Percentiles rank a stretch among this genome's conserved stretches.
These are phyloP conservation scores for Aphelocoma coerulescens DNA, from an alignment of 2,113 vertebrate species.

Conservation along the genomic window DNA sequence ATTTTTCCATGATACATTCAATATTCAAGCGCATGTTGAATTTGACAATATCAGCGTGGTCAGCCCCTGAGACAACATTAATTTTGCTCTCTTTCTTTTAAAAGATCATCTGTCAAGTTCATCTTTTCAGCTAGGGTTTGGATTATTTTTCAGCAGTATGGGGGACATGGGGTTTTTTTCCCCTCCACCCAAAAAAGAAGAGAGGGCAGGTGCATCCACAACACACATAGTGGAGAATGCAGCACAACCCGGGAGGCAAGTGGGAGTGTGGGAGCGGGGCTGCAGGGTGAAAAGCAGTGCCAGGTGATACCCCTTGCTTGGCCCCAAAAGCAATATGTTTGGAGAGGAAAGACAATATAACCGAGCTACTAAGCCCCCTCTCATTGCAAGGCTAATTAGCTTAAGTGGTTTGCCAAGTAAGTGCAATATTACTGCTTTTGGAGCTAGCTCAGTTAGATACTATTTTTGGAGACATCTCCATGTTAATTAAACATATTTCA, in stretches of 20 bases:
- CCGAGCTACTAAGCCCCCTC: slow-evolving; percentile 9
- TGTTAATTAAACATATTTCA: slow-evolving; percentile 59
- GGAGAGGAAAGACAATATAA: slow-evolving; percentile 25
- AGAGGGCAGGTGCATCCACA: background rate
- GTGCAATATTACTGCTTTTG: slow-evolving; percentile 53
- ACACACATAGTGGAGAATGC: background rate
- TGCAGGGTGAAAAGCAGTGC: background rate
- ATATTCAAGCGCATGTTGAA: background rate
- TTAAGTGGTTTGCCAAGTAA: slow-evolving; percentile 60
- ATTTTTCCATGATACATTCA: background rate
- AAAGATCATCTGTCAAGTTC: background rate
- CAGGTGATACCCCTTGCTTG: background rate
- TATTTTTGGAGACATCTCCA: slow-evolving; percentile 62
- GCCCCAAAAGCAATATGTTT: slow-evolving; percentile 18
- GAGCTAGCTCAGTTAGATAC: slow-evolving; percentile 48
- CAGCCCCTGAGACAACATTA: background rate
- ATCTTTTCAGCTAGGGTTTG: background rate
- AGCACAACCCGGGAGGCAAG: background rate
- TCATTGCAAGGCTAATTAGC: slow-evolving; percentile 52
- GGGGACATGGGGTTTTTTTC: background rate
- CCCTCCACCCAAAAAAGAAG: background rate
- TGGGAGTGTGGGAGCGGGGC: accelerated
- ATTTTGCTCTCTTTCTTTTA: background rate
- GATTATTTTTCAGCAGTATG: background rate
- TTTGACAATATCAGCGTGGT: background rate